A percentile compares a stretch with the other conserved stretches of the same genome.
Evolutionary conservation across 2,797 vertebrate genomes (phyloP).

Genomic region (Pipistrellus kuhlii): DNA sequence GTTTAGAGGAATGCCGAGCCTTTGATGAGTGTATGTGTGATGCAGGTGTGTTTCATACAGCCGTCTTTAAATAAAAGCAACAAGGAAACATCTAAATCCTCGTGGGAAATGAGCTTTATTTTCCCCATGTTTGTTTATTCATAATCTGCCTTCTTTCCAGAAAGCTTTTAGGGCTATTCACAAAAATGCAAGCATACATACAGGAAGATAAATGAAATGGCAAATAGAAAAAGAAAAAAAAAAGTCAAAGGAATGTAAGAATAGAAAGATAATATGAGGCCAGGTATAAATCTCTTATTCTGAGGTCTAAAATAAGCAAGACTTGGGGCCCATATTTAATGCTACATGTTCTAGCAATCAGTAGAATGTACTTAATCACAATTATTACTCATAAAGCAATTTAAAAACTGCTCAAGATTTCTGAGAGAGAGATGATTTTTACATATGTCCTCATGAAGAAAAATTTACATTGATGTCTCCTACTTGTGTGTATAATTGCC

Average conservation of each 20-base stretch:
- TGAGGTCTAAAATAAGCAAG: background rate
- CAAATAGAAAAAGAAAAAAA: background rate
- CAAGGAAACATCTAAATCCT: background rate
- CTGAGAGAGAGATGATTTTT: slow-evolving; percentile 2
- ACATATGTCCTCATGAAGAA: background rate
- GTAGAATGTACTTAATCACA: background rate
- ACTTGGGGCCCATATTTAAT: background rate
- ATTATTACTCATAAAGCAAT: background rate
- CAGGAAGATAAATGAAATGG: background rate
- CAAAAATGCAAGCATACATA: background rate
- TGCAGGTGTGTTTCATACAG: background rate
- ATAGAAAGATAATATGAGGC: background rate
- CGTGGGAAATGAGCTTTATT: background rate
- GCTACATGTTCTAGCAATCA: background rate
- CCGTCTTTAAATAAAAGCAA: background rate
- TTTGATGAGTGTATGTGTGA: background rate
- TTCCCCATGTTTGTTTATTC: background rate
- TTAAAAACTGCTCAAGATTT: slow-evolving; percentile 3
- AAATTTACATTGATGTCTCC: background rate
- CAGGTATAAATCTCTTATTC: background rate
- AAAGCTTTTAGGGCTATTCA: background rate
- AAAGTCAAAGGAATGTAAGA: background rate
- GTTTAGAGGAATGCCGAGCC: background rate
- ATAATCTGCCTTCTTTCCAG: background rate
- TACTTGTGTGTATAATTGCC: background rate